These are phyloP conservation scores for Chitala chitala DNA, from an alignment of 2,113 vertebrate genomes.

Conservation along the genomic window DNA sequence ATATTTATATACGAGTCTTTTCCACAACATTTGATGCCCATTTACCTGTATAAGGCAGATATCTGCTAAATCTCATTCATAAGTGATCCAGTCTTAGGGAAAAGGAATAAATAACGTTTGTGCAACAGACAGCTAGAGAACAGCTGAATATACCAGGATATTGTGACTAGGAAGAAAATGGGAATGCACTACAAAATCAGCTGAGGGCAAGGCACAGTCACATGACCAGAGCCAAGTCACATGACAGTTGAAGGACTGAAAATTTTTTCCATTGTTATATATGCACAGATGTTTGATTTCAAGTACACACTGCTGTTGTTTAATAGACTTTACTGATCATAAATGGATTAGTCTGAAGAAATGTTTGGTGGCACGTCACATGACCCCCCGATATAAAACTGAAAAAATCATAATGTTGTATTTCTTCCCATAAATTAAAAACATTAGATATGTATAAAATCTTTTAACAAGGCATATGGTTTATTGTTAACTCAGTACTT, in stretches of 20 bases:
- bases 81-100: not conserved
- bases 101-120: not conserved
- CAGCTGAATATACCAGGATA: not conserved
- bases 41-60: slow-evolving; percentile 7
- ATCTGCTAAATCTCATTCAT: slow-evolving; percentile 1
- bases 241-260: not conserved
- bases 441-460: slow-evolving; percentile 15
- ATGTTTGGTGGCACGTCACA: not conserved
- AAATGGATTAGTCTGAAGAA: not conserved
- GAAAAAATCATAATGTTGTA: not conserved
- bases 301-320: not conserved
- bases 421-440: slow-evolving; percentile 18
- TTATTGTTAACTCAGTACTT: slow-evolving; percentile 13
- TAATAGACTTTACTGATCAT: not conserved
- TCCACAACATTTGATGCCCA: slow-evolving; percentile 10
- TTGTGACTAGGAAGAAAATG: not conserved
- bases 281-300: not conserved
- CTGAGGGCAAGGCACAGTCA: not conserved
- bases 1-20: slow-evolving; percentile 4
- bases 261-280: not conserved
- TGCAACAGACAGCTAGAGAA: not conserved
- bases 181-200: not conserved
- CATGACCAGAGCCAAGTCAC: not conserved
- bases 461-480: slow-evolving; percentile 19
- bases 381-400: not conserved